Evolutionary conservation across 1,140 invertebrate species (phyloP).

Genomic region (Psilanteris sp.): DNA sequence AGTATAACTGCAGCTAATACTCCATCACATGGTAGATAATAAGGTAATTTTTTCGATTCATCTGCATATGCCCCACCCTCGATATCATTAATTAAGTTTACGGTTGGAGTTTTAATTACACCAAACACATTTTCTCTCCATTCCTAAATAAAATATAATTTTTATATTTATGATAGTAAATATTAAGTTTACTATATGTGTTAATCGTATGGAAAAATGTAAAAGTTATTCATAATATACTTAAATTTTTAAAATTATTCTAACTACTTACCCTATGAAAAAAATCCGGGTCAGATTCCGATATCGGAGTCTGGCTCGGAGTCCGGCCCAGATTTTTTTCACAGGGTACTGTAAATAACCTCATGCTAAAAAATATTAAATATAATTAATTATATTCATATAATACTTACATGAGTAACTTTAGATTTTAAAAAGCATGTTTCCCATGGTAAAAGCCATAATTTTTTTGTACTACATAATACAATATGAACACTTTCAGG

Average conservation of each 20-base stretch:
- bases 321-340: no score
- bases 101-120: conserved; percentile 71
- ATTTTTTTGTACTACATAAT: conserved; percentile 81
- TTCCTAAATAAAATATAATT: conserved; percentile 75
- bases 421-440: conserved; percentile 77
- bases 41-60: conserved; percentile 71
- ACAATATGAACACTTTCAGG: conserved; percentile 89
- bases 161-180: background rate
- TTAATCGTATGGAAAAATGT: no score
- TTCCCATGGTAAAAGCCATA: conserved; percentile 85
- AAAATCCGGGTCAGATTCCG: no score
- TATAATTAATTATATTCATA: no score
- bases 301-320: no score
- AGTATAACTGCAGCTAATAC: conserved; percentile 80
- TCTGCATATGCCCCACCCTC: conserved; percentile 76
- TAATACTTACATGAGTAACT: conserved; percentile 79
- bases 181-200: background rate
- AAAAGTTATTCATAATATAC: no score
- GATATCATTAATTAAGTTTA: conserved; percentile 80
- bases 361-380: no score
- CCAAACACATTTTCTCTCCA: conserved; percentile 81
- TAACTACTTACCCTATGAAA: no score
- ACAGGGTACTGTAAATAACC: no score
- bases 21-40: conserved; percentile 81
- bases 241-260: no score